Conservation (phyloP, 2,797 vertebrate species). For the Falco peregrinus region DNA sequence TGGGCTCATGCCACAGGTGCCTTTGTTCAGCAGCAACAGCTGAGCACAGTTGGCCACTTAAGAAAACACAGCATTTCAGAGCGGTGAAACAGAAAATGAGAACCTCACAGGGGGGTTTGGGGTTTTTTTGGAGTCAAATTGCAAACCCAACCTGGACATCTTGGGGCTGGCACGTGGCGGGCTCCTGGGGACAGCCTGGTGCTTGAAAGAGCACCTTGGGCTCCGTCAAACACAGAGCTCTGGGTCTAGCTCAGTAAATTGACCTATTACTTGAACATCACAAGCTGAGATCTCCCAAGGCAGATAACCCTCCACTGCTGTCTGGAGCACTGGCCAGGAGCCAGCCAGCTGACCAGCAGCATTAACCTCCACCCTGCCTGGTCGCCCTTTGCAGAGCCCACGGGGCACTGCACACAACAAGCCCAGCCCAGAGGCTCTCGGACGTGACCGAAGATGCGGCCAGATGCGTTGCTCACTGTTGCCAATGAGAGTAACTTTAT, state of each 20-base stretch:
- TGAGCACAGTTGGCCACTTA: neutral
- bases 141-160: neutral
- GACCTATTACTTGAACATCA: neutral
- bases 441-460: neutral
- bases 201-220: neutral
- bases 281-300: neutral
- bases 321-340: neutral
- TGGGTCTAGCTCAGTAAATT: neutral
- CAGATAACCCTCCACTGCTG: neutral
- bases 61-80: neutral
- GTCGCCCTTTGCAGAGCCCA: neutral
- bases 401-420: neutral
- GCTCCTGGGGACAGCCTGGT: neutral
- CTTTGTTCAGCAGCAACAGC: accelerated
- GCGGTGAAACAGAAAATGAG: neutral
- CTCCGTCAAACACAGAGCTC: neutral
- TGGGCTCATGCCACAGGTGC: accelerated
- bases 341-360: neutral
- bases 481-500: neutral
- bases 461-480: neutral
- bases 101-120: accelerated
- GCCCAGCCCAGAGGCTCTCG: neutral
- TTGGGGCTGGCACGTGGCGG: neutral
- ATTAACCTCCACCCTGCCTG: neutral
- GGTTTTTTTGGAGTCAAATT: neutral